phyloP scores from a whole-genome alignment of 2,888 invertebrate species.

The Mayetiola destructor region DNA sequence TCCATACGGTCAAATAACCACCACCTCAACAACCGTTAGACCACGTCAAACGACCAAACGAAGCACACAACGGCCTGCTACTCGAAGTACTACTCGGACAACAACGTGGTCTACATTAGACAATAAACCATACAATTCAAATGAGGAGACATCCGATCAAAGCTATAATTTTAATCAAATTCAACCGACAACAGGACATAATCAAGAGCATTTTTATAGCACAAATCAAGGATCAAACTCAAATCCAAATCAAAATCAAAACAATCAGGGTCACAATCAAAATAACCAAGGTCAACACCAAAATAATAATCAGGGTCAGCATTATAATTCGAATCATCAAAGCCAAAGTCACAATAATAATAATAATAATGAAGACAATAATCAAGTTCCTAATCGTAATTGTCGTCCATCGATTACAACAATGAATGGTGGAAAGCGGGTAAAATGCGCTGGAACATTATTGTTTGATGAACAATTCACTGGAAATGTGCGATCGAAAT shows the following conservation, averaged over 20 bases:
- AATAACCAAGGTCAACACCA: not conserved
- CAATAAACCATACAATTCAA: not conserved
- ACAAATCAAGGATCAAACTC: not conserved
- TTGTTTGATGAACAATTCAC: slow-evolving; percentile 14
- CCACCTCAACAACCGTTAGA: too few relatives aligned
- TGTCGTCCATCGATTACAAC: slow-evolving; percentile 15
- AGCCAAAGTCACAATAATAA: not conserved
- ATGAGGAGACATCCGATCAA: not conserved
- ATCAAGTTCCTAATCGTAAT: slow-evolving; percentile 23
- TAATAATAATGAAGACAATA: not conserved
- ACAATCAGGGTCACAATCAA: not conserved
- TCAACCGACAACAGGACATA: not conserved
- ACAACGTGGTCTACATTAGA: not conserved
- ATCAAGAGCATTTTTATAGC: not conserved
- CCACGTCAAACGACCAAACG: not conserved
- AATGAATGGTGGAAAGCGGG: not conserved
- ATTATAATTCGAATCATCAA: not conserved
- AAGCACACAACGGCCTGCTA: not conserved
- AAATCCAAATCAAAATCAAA: not conserved
- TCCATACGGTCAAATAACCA: too few relatives aligned
- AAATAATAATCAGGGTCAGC: not conserved
- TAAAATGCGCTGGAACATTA: slow-evolving; percentile 1
- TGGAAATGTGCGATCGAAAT: not conserved
- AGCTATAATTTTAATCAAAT: too few relatives aligned
- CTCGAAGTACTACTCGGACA: not conserved